Conservation (phyloP, 2,113 vertebrate species). For the Clarias gariepinus region DNA sequence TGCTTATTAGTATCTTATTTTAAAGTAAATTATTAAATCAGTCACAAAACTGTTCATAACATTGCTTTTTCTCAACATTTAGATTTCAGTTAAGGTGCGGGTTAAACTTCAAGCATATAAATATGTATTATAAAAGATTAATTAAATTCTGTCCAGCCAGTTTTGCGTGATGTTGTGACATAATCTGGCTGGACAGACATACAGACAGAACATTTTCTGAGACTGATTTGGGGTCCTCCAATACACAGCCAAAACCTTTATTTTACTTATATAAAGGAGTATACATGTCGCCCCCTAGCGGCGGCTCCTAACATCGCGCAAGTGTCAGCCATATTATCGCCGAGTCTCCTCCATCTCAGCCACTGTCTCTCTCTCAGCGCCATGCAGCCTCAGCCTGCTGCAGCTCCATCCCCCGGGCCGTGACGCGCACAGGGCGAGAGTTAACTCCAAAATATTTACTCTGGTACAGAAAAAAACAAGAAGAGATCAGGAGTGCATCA, state of each 20-base stretch:
- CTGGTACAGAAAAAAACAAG: constrained; percentile 16
- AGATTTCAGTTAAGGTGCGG: too few species aligned
- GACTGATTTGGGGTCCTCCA: too few species aligned
- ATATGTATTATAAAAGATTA: too few species aligned
- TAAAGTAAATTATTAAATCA: too few species aligned
- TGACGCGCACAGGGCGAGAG: neutral
- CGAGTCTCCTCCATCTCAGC: constrained; percentile 47
- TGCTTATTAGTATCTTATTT: too few species aligned
- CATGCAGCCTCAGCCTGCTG: neutral
- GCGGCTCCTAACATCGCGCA: neutral
- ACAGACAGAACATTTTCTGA: neutral
- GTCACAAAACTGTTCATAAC: too few species aligned
- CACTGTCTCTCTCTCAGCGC: neutral
- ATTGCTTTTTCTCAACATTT: too few species aligned
- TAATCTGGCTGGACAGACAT: too few species aligned
- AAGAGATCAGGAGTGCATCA: constrained; percentile 53
- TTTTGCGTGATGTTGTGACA: too few species aligned
- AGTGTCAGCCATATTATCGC: constrained; percentile 51
- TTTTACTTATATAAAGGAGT: neutral
- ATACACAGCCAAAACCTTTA: neutral
- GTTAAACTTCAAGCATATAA: too few species aligned
- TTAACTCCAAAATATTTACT: neutral
- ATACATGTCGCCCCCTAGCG: neutral
- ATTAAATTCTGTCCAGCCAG: too few species aligned
- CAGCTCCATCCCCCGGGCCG: constrained; percentile 5